Percentiles rank a stretch among this genome's conserved stretches.
Conservation (phyloP, 2,888 invertebrate species). For the Chaitophorus viminalis region DNA sequence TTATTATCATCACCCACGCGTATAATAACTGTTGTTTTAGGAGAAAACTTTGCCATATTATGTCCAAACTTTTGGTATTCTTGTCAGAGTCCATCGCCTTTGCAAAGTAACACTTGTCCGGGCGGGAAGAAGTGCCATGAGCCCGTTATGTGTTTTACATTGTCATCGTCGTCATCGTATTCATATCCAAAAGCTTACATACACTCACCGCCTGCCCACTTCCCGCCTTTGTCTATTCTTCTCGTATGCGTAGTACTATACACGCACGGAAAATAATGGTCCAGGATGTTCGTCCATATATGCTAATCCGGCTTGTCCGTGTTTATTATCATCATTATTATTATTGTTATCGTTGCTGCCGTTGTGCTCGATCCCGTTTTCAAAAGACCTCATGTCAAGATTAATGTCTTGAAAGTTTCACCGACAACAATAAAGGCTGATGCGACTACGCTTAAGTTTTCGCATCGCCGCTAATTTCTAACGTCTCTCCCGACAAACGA, state of each 20-base stretch:
- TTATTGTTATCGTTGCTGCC: neutral
- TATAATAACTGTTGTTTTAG: neutral
- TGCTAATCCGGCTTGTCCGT: constrained; percentile 40
- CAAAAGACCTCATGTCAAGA: constrained; percentile 51
- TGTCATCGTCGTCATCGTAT: neutral
- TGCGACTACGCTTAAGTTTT: constrained; percentile 29
- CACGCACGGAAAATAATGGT: constrained; percentile 6
- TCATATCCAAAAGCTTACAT: constrained; percentile 15
- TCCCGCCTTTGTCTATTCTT: constrained; percentile 40
- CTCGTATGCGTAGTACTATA: neutral
- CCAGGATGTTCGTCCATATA: constrained; percentile 49
- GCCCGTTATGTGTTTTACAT: constrained; percentile 3
- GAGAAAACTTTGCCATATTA: neutral
- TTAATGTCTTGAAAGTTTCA: constrained; percentile 52
- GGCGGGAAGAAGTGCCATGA: neutral
- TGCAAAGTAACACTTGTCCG: constrained; percentile 14
- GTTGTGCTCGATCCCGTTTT: constrained; percentile 25
- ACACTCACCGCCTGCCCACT: too few relatives aligned
- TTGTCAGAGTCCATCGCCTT: constrained; percentile 23
- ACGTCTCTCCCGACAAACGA: neutral
- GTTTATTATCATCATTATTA: constrained; percentile 15
- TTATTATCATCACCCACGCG: neutral
- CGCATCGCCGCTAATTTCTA: neutral
- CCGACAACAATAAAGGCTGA: constrained; percentile 33
- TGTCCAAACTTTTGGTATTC: constrained; percentile 41